Conservation (phyloP, 2,797 vertebrate species). For the Rhinogobio ventralis region DNA sequence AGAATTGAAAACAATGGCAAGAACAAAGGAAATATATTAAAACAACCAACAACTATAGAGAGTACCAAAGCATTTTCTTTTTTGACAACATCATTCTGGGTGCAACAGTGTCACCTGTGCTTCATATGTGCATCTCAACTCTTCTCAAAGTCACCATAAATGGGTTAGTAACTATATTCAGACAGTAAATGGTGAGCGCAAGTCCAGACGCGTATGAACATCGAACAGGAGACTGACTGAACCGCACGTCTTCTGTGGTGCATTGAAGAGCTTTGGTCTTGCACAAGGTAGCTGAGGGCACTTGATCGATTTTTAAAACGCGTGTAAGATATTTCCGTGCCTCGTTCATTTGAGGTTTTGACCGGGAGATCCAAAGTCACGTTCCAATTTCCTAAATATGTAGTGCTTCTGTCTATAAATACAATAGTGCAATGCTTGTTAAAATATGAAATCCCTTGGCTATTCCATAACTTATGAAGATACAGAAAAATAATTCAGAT, state of each 20-base stretch:
- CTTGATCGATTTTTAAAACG: constrained; percentile 29
- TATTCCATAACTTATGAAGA: constrained; percentile 54
- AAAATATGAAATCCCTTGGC: constrained; percentile 64
- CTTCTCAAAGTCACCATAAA: constrained; percentile 57
- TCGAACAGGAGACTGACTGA: constrained; percentile 34
- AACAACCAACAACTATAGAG: constrained; percentile 40
- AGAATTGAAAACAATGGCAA: constrained; percentile 45
- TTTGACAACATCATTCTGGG: constrained; percentile 41
- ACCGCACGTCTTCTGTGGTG: constrained; percentile 30
- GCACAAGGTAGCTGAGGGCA: constrained; percentile 41
- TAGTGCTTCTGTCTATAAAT: constrained; percentile 65
- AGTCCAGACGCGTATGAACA: constrained; percentile 39
- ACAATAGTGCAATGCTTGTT: constrained; percentile 59
- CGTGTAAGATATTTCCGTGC: constrained; percentile 23
- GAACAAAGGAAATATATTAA: constrained; percentile 45
- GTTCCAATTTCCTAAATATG: constrained; percentile 70
- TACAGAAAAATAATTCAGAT: constrained; percentile 60
- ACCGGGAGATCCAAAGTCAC: constrained; percentile 33
- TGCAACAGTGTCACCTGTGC: constrained; percentile 34
- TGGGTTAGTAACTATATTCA: constrained; percentile 56
- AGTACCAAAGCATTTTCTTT: constrained; percentile 49
- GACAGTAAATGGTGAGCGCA: constrained; percentile 65
- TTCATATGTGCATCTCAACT: constrained; percentile 43
- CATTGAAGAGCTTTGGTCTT: constrained; percentile 54
- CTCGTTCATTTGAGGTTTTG: constrained; percentile 7